Conservation (phyloP, 1,140 invertebrate species). For the Brachionus koreanus region DNA sequence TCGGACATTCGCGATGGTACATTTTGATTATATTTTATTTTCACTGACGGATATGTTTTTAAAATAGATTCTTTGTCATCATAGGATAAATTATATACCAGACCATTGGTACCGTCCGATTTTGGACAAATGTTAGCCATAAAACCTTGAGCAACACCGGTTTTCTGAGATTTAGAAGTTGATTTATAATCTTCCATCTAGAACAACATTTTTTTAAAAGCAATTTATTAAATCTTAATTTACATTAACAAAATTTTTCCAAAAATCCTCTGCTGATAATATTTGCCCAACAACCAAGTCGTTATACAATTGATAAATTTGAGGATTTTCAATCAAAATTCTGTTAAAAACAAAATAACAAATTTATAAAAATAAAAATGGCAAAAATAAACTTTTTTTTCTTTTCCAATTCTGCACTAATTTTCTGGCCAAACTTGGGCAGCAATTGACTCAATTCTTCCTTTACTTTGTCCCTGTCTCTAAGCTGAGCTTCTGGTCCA, state of each 20-base stretch:
- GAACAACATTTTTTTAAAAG: conserved; percentile 54
- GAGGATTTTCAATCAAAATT: conserved; percentile 62
- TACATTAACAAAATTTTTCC: conserved; percentile 75
- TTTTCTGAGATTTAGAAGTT: conserved; percentile 13
- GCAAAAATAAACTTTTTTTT: conserved; percentile 57
- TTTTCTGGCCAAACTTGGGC: conserved; percentile 89
- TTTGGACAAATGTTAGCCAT: conserved; percentile 84
- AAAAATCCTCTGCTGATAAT: conserved; percentile 90
- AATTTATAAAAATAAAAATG: background rate
- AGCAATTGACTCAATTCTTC: conserved; percentile 82
- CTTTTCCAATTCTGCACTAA: conserved; percentile 74
- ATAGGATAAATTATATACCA: conserved; percentile 92
- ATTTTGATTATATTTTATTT: conserved; percentile 90
- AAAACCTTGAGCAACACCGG: conserved; percentile 29
- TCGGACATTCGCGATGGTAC: conserved; percentile 92
- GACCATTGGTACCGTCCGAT: conserved; percentile 85
- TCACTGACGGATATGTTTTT: conserved; percentile 94
- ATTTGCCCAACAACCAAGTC: conserved; percentile 90
- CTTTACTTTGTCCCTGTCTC: conserved; percentile 87
- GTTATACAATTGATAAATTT: conserved; percentile 62
- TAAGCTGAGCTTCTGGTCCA: conserved; percentile 74
- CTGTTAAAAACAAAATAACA: conserved; percentile 46
- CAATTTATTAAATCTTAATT: conserved; percentile 63
- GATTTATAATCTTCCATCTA: conserved; percentile 16
- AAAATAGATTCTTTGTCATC: conserved; percentile 98